Base-by-base conservation (phyloP, 2,888 invertebrate species). In the Artemia sinica region DNA sequence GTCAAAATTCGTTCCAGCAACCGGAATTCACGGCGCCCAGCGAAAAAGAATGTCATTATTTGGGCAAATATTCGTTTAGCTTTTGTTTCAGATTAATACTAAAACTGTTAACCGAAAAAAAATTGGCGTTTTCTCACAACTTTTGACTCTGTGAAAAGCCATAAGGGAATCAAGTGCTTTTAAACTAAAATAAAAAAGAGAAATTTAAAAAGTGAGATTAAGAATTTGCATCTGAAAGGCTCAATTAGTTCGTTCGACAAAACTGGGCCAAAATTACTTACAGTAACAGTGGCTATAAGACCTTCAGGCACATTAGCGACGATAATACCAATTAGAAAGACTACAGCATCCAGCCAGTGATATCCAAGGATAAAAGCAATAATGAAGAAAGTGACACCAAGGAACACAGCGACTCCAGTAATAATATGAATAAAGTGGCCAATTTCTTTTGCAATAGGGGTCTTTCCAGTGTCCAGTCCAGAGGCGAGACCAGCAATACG, bases 251-350 rank as follows among this genome's bases (percentile, higher is more conserved):
- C 41, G 6, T 41, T 5, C 5, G 41, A 41, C 1, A 6, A 41
- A 6, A 52, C 2, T 5, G 9, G 11, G n/a, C n/a, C n/a, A 13
- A 51, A 8, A 48, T n/a, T 28, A 76, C 78, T 76, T 75, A 81
- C 97, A 71, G 97, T 98, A 73, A 98, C 97, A 73, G 97, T 98
- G 74, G 97, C 97, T 75, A 98, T 83, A 63, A 97, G 84, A 82
- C 97, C 96, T 84, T 98, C 97, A 65, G 97, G 97, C 75, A 98
- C 97, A 81, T 98, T 98, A 73, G 97, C 98, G 73, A 98, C 97
- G 81, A 98, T 98, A 81, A 98, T 97, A 78, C 97, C 97, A 79
- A 98, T 98, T 75, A 95, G 84, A 86, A 98, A 98, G 80, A 98
- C 95, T 74, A 97, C 96, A 77, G 98, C 96, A 79, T 97, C 97